A percentile compares a stretch with the other conserved stretches of the same genome.
Evolutionary conservation across 2,113 vertebrate genomes (phyloP).

Genomic region (Tachysurus fulvidraco): DNA sequence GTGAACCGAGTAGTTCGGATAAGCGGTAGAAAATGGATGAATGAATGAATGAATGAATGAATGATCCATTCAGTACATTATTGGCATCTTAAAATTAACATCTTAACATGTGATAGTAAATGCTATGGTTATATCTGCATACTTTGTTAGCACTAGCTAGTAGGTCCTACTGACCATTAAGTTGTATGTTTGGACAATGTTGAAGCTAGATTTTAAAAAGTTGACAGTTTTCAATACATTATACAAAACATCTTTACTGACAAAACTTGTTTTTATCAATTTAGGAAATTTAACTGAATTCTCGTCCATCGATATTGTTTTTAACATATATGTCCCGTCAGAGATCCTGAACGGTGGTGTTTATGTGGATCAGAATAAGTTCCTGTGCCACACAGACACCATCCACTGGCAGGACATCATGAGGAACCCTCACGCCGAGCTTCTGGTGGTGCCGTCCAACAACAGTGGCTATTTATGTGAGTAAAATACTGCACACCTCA

Average conservation of each 20-base stretch:
- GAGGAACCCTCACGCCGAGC: slow-evolving; percentile 87
- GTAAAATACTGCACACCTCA: slow-evolving; percentile 57
- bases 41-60: too few species aligned
- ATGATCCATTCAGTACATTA: too few species aligned
- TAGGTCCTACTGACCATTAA: background rate
- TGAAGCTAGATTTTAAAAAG: background rate
- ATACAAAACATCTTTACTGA: background rate
- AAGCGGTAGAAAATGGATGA: too few species aligned
- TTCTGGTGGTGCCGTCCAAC: slow-evolving; percentile 90
- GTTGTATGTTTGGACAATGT: background rate
- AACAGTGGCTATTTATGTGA: slow-evolving; percentile 92
- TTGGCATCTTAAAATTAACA: background rate
- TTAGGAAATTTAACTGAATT: background rate
- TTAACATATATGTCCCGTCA: slow-evolving; percentile 56
- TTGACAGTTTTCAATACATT: background rate
- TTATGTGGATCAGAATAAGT: slow-evolving; percentile 95
- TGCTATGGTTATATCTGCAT: background rate
- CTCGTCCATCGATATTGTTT: background rate
- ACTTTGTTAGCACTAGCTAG: background rate
- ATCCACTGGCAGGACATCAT: slow-evolving; percentile 97
- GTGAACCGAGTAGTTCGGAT: too few species aligned
- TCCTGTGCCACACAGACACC: slow-evolving; percentile 92
- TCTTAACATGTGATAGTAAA: background rate
- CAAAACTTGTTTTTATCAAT: background rate
- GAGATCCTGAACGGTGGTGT: slow-evolving; percentile 95